Base-by-base conservation (phyloP, 1,140 invertebrate genomes). In the Leptoteleia sp. region DNA sequence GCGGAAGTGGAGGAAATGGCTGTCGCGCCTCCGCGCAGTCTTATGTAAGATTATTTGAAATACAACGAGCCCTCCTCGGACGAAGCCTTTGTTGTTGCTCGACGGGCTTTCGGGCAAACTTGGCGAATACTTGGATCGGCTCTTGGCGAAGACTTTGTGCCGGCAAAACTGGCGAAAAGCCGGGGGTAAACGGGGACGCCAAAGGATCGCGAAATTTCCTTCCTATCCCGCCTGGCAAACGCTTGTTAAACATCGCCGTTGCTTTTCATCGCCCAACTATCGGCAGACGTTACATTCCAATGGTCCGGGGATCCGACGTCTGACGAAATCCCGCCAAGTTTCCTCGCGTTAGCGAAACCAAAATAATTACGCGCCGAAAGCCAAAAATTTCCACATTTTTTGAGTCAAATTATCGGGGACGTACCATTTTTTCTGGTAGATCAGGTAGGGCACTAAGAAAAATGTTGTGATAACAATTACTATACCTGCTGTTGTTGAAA, bases 11-110 rank as follows among this genome's bases (percentile, higher is more conserved):
- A n/a, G n/a, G n/a, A n/a, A n/a, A n/a, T 27, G 31, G 67, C 75
- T 62, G 61, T 76, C 55, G 55, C 55, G 45, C 54, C 29, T 52
- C 43, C 11, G n/a, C 43, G 43, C 57, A 52, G 70, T 55, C 61
- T 73, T 65, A 52, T 48, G 59, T 61, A 79, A 79, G 81, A 84
- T 82, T 83, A 85, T 81, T 75, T 68, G 45, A 55, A 82, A 48
- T 68, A 75, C 79, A 85, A 82, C 81, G 71, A 83, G 81, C 83
- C 79, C 45, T n/a, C n/a, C n/a, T n/a, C 55, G 37, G 80, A 72
- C 75, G 59, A 78, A 72, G 59, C 72, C 83, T 86, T 86, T 85
- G 84, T 86, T 85, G 80, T 80, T 81, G 22, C 72, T 50, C 71
- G 45, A 72, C 71, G 42, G 73, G 65, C 77, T 79, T 83, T 81